Conservation (phyloP, 1,140 invertebrate species). For the Drosophila miranda region DNA sequence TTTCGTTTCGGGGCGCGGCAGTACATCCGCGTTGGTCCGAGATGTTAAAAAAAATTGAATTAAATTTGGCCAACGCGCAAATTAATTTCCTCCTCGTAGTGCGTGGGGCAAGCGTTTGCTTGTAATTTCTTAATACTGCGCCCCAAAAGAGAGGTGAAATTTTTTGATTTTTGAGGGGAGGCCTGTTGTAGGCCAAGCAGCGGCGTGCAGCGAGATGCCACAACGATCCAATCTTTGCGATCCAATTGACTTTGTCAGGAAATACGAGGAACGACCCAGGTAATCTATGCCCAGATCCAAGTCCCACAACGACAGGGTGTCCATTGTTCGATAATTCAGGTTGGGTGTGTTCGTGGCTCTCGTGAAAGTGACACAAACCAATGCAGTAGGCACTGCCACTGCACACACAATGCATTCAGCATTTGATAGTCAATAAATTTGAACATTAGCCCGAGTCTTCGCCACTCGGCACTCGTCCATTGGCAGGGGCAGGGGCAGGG, state of each 20-base stretch:
- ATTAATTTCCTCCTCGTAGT: constrained; percentile 63
- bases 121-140: constrained; percentile 78
- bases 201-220: constrained; percentile 10
- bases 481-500: constrained; percentile 37
- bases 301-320: too few species aligned
- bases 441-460: constrained; percentile 54
- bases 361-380: constrained; percentile 65
- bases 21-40: constrained; percentile 21
- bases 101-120: constrained; percentile 56
- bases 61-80: constrained; percentile 65
- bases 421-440: constrained; percentile 77
- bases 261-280: too few species aligned
- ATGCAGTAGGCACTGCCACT: constrained; percentile 59
- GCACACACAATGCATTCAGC: constrained; percentile 45
- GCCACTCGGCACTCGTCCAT: too few species aligned
- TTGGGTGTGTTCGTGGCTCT: too few species aligned
- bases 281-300: too few species aligned
- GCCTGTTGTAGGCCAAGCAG: constrained; percentile 8
- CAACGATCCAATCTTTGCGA: neutral
- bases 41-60: constrained; percentile 65
- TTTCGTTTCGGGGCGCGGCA: constrained; percentile 58
- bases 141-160: constrained; percentile 27
- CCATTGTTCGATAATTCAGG: too few species aligned
- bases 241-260: constrained; percentile 1
- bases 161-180: constrained; percentile 33